A percentile compares a stretch with the other conserved stretches of the same genome.
These are phyloP conservation scores for Phylloscopus whistleri DNA, from an alignment of 2,113 vertebrate species.

Conservation along the genomic window DNA sequence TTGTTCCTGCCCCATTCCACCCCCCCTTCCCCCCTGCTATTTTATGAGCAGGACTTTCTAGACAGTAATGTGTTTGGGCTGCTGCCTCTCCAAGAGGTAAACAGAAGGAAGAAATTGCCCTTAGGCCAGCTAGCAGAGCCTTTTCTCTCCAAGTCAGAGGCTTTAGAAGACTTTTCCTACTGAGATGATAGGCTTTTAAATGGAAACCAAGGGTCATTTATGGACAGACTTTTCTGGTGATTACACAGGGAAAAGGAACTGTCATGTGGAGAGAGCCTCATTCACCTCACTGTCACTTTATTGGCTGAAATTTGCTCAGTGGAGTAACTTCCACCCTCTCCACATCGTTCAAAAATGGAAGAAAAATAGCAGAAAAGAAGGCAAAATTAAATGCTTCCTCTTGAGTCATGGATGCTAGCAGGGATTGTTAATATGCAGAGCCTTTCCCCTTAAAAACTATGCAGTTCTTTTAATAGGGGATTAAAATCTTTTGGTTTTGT, in stretches of 20 bases:
- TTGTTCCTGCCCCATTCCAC: neutral
- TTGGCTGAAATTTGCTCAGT: neutral
- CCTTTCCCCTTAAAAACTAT: neutral
- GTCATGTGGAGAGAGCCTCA: neutral
- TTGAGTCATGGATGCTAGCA: neutral
- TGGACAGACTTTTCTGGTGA: neutral
- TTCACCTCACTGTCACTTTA: neutral
- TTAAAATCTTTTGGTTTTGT: neutral
- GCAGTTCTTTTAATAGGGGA: neutral
- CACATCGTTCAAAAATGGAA: neutral
- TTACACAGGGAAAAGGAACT: neutral
- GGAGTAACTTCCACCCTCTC: neutral
- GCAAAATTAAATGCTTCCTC: neutral
- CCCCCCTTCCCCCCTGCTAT: fast-evolving
- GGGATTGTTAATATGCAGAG: neutral
- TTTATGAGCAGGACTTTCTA: neutral
- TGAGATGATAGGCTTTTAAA: slow-evolving; percentile 13
- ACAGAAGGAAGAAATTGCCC: neutral
- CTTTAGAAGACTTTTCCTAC: slow-evolving; percentile 9
- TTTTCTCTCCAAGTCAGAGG: neutral
- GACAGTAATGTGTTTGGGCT: neutral
- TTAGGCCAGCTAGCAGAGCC: neutral
- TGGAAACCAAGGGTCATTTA: neutral
- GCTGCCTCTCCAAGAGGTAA: neutral
- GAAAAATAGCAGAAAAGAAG: neutral